phyloP scores from a whole-genome alignment of 2,888 invertebrate species.

The Ceratothoa steindachneri region DNA sequence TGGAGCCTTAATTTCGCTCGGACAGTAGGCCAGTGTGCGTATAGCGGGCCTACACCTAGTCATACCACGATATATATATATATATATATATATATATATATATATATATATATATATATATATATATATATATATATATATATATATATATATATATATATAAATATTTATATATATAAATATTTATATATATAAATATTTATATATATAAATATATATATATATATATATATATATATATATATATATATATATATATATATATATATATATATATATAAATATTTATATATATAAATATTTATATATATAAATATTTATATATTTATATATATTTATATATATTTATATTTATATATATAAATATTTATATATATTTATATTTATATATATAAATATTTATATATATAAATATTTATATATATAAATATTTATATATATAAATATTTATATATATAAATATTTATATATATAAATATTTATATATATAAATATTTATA shows the following conservation, averaged over 20 bases:
- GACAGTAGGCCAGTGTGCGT: neutral
- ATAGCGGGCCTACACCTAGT: neutral
- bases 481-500: neutral
- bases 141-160: neutral
- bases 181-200: neutral
- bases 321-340: slow-evolving; percentile 5
- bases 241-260: slow-evolving; percentile 12
- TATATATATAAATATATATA: neutral
- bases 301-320: neutral
- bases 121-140: slow-evolving; percentile 2
- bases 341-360: slow-evolving; percentile 6
- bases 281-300: neutral
- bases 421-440: neutral
- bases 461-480: neutral
- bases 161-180: neutral
- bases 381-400: neutral
- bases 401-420: neutral
- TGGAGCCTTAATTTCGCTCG: no score
- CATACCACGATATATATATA: no score
- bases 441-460: neutral
- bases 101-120: slow-evolving; percentile 14
- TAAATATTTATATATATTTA: neutral
- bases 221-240: no score
- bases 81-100: neutral
- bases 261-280: slow-evolving; percentile 2